These are phyloP conservation scores for Falco rusticolus DNA, from an alignment of 2,797 vertebrate genomes.

Conservation along the genomic window DNA sequence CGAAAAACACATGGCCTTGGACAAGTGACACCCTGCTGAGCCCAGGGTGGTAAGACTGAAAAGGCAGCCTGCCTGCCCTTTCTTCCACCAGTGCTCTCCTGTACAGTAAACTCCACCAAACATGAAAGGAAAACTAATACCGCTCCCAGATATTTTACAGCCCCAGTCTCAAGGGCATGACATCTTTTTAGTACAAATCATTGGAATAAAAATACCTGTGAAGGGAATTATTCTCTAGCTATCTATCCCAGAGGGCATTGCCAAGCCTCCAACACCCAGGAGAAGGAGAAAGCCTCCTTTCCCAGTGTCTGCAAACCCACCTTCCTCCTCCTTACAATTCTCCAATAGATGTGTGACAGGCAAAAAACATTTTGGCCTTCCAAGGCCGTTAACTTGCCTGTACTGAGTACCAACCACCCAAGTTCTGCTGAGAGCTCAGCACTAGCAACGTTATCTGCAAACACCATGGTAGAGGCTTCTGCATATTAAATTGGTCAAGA, in stretches of 20 bases:
- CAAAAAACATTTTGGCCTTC: neutral
- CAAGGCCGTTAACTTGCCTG: neutral
- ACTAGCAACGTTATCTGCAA: neutral
- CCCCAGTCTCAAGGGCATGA: neutral
- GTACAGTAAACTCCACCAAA: neutral
- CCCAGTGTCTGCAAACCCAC: rapidly evolving
- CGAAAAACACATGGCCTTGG: neutral
- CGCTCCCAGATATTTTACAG: conserved; percentile 6
- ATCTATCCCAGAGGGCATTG: neutral
- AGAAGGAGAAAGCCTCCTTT: neutral
- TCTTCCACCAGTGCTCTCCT: neutral
- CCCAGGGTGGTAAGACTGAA: neutral
- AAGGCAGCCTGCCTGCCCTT: neutral
- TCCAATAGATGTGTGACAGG: neutral
- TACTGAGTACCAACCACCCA: neutral
- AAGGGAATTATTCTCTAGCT: neutral
- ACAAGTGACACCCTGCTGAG: neutral
- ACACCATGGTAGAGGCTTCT: neutral
- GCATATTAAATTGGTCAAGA: neutral
- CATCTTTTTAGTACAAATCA: neutral
- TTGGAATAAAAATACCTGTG: neutral
- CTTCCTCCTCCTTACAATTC: neutral
- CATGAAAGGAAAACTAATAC: neutral
- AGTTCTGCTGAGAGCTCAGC: neutral
- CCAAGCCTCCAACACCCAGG: neutral